Base-by-base conservation (phyloP, 1,140 invertebrate species). In the Pemphigus obesinymphae region DNA sequence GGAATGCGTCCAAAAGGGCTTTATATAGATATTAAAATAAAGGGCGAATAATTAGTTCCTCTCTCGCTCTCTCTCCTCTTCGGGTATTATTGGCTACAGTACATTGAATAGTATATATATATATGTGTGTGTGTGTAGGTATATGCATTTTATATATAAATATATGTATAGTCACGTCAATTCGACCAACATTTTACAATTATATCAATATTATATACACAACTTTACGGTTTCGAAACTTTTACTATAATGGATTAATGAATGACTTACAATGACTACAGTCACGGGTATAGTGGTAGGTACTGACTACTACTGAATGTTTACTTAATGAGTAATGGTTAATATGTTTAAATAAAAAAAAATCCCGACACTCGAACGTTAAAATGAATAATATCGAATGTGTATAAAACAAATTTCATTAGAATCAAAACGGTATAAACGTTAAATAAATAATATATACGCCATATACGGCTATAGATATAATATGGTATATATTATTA, bases 1-100 rank as follows among this genome's bases (percentile, higher is more conserved):
- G 43, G 70, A 73, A 73, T 73, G 17, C 26, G 26, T 50, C 70
- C 70, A 73, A 48, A 72, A 73, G 45, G 29, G 45, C 45, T 50
- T 73, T 73, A 73, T n/a, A n/a, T 73, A 73, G 45, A 73, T 50
- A 73, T 73, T 73, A 73, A 73, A 73, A 50, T 50, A 50, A 72
- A 17, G 29, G 70, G 3, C 26, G 0, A 73, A 73, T 73, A 73
- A 73, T 73, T 73, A 73, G 70, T 73, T 48, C 7, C 17, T 50
- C 8, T 31, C 43, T 0, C 8, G 6, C 45, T 2, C 0, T 31
- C 4, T 20, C 26, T 50, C 8, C 26, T 50, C 8, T 73, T 8
- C 17, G 2, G 13, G 20, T 31, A 73, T 13, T 50, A 73, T 50
- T 73, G 26, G 45, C 43, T 50, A n/a, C n/a, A n/a, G n/a, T n/a